Evolutionary conservation across 2,113 vertebrate species (phyloP).

Genomic region (Phylloscopus trochilus): DNA sequence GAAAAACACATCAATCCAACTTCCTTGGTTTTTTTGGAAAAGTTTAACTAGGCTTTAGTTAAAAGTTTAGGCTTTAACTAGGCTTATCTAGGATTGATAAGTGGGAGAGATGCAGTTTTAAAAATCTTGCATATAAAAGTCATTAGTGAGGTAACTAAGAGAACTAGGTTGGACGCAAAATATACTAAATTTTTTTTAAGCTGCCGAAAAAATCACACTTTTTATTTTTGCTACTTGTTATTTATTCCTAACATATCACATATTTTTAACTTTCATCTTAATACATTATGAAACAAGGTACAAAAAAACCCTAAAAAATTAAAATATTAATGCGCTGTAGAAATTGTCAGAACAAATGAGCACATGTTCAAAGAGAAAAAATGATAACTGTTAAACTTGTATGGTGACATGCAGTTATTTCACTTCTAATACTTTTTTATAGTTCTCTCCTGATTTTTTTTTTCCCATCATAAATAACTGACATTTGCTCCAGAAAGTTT

Average conservation of each 20-base stretch:
- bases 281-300: background rate
- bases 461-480: background rate
- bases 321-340: background rate
- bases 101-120: background rate
- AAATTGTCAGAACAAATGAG: background rate
- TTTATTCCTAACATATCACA: background rate
- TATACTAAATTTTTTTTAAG: background rate
- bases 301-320: background rate
- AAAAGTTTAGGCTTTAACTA: too few species aligned
- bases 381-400: background rate
- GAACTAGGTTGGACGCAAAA: background rate
- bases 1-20: background rate
- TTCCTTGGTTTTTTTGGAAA: background rate
- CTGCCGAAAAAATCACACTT: background rate
- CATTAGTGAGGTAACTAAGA: background rate
- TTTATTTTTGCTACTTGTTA: background rate
- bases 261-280: background rate
- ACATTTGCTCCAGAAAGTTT: background rate
- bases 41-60: background rate
- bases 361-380: background rate
- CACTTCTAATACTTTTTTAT: background rate
- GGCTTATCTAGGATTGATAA: background rate
- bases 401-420: background rate
- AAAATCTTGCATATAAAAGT: background rate
- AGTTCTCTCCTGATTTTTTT: background rate